Percentiles rank a stretch among this genome's conserved stretches.
Conservation (phyloP, 37 sponge, comb jelly and placozoan species). For the Halichondria panicea region DNA sequence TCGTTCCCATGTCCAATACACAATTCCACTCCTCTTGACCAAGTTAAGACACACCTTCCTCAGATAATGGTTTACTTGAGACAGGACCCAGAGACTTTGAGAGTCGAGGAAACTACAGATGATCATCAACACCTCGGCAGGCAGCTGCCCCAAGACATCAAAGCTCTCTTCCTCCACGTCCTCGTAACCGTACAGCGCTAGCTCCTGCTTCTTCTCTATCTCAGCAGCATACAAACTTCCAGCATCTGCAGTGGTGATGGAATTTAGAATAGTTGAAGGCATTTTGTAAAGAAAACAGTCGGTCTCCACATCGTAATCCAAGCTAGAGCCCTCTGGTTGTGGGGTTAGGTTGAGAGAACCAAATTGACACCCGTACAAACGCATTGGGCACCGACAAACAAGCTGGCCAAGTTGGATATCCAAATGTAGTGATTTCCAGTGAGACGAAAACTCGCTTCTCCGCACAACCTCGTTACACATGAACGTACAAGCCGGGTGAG, state of each 20-base stretch:
- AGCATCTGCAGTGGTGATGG: background rate
- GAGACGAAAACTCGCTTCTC: slow-evolving; percentile 45
- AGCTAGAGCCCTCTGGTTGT: background rate
- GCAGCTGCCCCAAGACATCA: slow-evolving; percentile 65
- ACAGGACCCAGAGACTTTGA: slow-evolving; percentile 52
- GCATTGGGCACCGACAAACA: slow-evolving; percentile 50
- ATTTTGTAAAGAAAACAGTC: background rate
- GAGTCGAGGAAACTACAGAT: slow-evolving; percentile 48
- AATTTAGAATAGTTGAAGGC: too few species aligned
- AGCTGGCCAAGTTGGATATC: slow-evolving; percentile 18
- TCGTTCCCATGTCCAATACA: slow-evolving; percentile 29
- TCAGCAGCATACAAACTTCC: slow-evolving; percentile 13
- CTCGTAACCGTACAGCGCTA: slow-evolving; percentile 55
- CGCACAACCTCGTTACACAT: slow-evolving; percentile 46
- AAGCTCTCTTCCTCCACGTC: slow-evolving; percentile 36
- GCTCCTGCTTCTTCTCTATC: slow-evolving; percentile 55
- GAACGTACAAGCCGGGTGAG: too few species aligned
- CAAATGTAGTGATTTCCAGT: slow-evolving; percentile 39
- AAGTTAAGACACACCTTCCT: slow-evolving; percentile 40
- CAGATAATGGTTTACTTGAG: slow-evolving; percentile 56
- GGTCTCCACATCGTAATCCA: slow-evolving; percentile 10
- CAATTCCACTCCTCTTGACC: slow-evolving; percentile 44
- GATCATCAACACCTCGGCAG: slow-evolving; percentile 30
- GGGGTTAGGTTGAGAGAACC: slow-evolving; percentile 20
- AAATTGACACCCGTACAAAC: slow-evolving; percentile 41